These are phyloP conservation scores for Cyclopterus lumpus DNA, from an alignment of 2,797 vertebrate species.

Conservation along the genomic window DNA sequence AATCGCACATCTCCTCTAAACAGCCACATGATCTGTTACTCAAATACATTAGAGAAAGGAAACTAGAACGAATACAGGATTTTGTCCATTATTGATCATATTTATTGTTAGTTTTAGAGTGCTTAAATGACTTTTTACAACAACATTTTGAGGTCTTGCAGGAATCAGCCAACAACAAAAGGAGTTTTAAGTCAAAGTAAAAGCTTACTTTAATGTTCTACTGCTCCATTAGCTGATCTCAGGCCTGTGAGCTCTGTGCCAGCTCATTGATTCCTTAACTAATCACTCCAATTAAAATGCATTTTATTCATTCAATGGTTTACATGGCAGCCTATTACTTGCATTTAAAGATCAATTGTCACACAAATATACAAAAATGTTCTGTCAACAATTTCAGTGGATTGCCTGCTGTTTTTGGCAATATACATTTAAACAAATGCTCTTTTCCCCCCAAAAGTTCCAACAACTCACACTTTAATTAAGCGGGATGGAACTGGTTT, in stretches of 20 bases:
- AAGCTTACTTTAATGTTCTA: constrained; percentile 62
- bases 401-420: background rate
- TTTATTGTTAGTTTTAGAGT: constrained; percentile 26
- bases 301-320: constrained; percentile 77
- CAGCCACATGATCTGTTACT: constrained; percentile 23
- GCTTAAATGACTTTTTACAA: constrained; percentile 21
- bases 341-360: constrained; percentile 67
- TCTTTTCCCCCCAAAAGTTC: background rate
- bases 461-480: constrained; percentile 22
- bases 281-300: constrained; percentile 81
- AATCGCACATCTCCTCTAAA: constrained; percentile 38
- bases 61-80: background rate
- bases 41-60: background rate
- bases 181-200: constrained; percentile 47
- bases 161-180: constrained; percentile 43
- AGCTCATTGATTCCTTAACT: constrained; percentile 81
- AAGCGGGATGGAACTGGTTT: constrained; percentile 5
- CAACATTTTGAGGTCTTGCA: constrained; percentile 35
- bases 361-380: constrained; percentile 56
- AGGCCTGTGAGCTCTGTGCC: constrained; percentile 65
- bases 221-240: constrained; percentile 73
- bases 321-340: constrained; percentile 66
- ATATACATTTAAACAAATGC: constrained; percentile 1
- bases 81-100: constrained; percentile 15
- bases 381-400: constrained; percentile 31